phyloP scores from a whole-genome alignment of 2,113 vertebrate genomes.

The Sterna hirundo region DNA sequence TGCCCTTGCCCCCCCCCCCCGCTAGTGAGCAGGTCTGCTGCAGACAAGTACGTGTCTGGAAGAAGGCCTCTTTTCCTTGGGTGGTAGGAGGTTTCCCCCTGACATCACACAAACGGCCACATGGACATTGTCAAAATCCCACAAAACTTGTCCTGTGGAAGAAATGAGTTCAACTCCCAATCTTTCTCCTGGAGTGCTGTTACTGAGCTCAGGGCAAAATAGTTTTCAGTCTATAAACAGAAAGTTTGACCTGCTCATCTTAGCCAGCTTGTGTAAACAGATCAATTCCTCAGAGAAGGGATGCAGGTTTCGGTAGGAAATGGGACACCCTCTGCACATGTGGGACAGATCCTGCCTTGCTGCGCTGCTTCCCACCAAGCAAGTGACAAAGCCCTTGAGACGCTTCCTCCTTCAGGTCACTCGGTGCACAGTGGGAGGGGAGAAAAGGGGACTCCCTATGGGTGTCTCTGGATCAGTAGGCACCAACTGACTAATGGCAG shows the following conservation, averaged over 20 bases:
- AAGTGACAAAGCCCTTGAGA: background rate
- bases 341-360: background rate
- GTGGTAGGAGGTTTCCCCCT: background rate
- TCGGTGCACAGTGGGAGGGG: background rate
- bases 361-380: background rate
- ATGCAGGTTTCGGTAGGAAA: slow-evolving; percentile 26
- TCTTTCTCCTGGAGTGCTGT: slow-evolving; percentile 8
- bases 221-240: slow-evolving; percentile 53
- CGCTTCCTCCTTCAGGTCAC: background rate
- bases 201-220: slow-evolving; percentile 44
- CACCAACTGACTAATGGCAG: background rate
- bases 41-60: background rate
- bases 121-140: slow-evolving; percentile 37
- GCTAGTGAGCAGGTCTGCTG: background rate
- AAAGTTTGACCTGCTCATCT: slow-evolving; percentile 47
- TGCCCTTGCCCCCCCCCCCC: background rate
- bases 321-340: accelerated
- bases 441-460: background rate
- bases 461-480: background rate
- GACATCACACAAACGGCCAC: background rate
- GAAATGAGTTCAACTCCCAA: slow-evolving; percentile 11
- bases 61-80: background rate
- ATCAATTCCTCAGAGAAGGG: slow-evolving; percentile 1
- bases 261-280: slow-evolving; percentile 52
- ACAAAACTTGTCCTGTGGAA: slow-evolving; percentile 12